phyloP scores from a whole-genome alignment of 1,140 invertebrate species.

The Parasteatoda tepidariorum region DNA sequence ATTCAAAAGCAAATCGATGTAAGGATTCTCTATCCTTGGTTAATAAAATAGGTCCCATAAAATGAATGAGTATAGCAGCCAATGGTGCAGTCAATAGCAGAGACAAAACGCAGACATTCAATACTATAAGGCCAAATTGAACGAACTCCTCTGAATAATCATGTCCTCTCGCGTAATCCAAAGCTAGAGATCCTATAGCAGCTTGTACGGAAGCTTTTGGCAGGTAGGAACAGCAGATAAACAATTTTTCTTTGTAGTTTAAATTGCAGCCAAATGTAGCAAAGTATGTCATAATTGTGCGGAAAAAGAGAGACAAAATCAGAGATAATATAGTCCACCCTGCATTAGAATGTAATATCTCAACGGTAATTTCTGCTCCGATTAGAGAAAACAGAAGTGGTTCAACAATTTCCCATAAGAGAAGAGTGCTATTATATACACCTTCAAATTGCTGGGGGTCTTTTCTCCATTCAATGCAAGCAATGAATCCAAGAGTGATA shows the following conservation, averaged over 20 bases:
- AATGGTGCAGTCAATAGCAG: background rate
- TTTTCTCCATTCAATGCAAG: background rate
- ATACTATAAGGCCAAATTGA: too few species aligned
- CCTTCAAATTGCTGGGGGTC: background rate
- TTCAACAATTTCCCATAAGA: background rate
- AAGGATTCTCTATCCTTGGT: background rate
- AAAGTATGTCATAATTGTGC: background rate
- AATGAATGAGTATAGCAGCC: background rate
- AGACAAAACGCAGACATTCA: background rate
- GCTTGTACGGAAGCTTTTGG: slow-evolving; percentile 9
- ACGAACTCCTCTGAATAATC: too few species aligned
- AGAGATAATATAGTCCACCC: background rate
- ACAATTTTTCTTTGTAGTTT: slow-evolving; percentile 16
- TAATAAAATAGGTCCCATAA: slow-evolving; percentile 3
- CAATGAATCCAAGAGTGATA: slow-evolving; percentile 17
- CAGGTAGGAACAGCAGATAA: background rate
- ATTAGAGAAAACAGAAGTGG: slow-evolving; percentile 19
- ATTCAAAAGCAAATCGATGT: too few species aligned
- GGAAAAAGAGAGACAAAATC: background rate
- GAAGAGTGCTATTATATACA: background rate
- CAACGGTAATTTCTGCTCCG: slow-evolving; percentile 13
- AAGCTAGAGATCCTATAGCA: too few species aligned
- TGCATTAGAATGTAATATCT: background rate
- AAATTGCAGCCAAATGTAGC: slow-evolving; percentile 4
- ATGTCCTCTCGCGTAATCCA: too few species aligned